These are phyloP conservation scores for Caenorhabditis sp. DNA, from an alignment of 2,888 invertebrate species.

Conservation along the genomic window DNA sequence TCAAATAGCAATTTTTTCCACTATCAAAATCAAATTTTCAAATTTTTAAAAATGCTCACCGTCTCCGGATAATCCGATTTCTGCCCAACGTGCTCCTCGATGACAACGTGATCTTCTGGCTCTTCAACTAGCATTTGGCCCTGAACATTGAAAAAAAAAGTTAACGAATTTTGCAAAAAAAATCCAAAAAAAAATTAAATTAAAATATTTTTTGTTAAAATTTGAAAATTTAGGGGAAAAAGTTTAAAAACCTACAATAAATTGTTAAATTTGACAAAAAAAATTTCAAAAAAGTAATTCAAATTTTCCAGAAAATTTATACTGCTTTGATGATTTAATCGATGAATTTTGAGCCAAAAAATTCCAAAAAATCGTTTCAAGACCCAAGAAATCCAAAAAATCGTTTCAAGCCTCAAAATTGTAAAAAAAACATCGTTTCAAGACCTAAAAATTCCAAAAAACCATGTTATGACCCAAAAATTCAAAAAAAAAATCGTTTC, in stretches of 20 bases:
- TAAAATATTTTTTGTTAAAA: background rate
- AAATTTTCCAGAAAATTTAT: background rate
- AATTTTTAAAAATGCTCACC: conserved; percentile 19
- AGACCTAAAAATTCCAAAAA: too few relatives aligned
- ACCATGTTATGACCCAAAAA: too few relatives aligned
- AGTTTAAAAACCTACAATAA: background rate
- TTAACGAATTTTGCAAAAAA: too few relatives aligned
- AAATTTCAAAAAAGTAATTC: background rate
- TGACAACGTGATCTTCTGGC: conserved; percentile 43
- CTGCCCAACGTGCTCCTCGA: conserved; percentile 29
- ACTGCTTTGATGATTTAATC: background rate
- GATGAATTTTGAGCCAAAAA: background rate
- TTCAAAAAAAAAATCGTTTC: background rate
- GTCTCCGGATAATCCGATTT: conserved; percentile 27
- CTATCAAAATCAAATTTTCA: too few relatives aligned
- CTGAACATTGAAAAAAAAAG: conserved; percentile 19
- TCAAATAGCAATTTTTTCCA: too few relatives aligned
- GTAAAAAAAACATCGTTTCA: too few relatives aligned
- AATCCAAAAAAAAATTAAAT: too few relatives aligned
- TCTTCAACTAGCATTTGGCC: conserved; percentile 51
- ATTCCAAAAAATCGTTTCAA: too few relatives aligned
- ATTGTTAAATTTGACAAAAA: background rate
- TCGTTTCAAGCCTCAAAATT: too few relatives aligned
- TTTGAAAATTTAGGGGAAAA: too few relatives aligned
- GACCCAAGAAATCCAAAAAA: too few relatives aligned